Percentiles rank a stretch among this genome's conserved stretches.
These are phyloP conservation scores for Kryptolebias ocellatus DNA, from an alignment of 2,797 vertebrate genomes.

Conservation along the genomic window DNA sequence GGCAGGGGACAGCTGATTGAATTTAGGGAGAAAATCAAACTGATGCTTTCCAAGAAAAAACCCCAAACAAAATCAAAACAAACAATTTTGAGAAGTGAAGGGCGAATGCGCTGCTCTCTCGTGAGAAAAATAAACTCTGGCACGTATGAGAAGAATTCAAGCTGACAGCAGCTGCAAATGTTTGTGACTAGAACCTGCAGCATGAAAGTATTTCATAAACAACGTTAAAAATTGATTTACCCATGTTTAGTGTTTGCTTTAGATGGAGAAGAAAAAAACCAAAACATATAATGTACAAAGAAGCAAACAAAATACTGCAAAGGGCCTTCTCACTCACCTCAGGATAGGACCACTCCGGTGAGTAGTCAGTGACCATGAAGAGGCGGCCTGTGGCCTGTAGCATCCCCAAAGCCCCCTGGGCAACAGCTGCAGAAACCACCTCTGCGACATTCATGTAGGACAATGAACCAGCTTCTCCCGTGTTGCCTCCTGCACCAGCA, in stretches of 20 bases:
- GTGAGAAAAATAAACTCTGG: no score
- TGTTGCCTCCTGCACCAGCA: conserved; percentile 79
- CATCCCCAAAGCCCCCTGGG: conserved; percentile 92
- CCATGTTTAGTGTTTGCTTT: neutral
- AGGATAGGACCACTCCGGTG: conserved; percentile 98
- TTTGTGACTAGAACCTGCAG: neutral
- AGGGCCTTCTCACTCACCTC: conserved; percentile 85
- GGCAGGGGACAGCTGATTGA: neutral
- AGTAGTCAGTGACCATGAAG: conserved; percentile 99
- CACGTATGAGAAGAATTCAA: no score
- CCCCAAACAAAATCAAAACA: neutral
- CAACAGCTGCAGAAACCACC: conserved; percentile 93
- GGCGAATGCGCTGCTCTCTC: no score
- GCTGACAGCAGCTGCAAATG: no score
- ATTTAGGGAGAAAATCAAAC: neutral
- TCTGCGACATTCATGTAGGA: conserved; percentile 98
- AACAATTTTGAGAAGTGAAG: no score
- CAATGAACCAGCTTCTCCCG: conserved; percentile 88
- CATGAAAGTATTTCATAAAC: neutral
- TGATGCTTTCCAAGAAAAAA: neutral
- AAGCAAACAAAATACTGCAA: neutral
- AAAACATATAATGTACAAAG: no score
- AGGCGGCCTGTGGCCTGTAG: conserved; percentile 95
- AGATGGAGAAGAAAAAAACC: no score
- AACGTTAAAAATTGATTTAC: neutral